A percentile compares a stretch with the other conserved stretches of the same genome.
Conservation (phyloP, 2,797 vertebrate species). For the Delichon dasypus region DNA sequence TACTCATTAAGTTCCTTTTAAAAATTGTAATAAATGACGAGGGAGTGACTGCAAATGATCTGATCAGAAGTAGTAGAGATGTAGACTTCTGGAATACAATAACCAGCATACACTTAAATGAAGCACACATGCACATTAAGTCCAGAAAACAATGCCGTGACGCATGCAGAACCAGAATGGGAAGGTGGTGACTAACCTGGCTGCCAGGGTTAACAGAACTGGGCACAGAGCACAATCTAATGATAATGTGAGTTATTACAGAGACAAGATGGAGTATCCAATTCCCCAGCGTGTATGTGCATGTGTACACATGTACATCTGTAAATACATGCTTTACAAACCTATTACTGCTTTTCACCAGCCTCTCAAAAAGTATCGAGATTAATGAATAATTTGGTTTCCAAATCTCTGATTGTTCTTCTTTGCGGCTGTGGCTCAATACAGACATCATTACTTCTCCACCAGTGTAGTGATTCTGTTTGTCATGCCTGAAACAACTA, state of each 20-base stretch:
- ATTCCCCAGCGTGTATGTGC: neutral
- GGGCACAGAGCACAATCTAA: neutral
- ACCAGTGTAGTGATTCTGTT: conserved; percentile 74
- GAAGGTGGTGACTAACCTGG: neutral
- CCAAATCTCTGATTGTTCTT: conserved; percentile 39
- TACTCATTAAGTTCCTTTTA: neutral
- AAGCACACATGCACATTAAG: rapidly evolving
- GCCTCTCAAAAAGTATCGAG: conserved; percentile 49
- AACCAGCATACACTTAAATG: neutral
- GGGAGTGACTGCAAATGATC: neutral
- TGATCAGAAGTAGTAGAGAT: neutral
- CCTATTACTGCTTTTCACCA: conserved; percentile 28
- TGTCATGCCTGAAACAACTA: conserved; percentile 82
- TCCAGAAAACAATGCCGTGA: neutral
- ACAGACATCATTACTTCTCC: conserved; percentile 73
- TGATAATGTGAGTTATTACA: neutral
- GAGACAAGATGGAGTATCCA: neutral
- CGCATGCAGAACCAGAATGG: neutral
- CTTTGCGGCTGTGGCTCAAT: conserved; percentile 56
- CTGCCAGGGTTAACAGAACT: neutral
- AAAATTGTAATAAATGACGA: neutral
- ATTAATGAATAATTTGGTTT: conserved; percentile 59
- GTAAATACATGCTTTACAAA: conserved; percentile 15
- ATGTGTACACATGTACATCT: neutral
- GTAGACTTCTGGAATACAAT: neutral